Percentiles rank a stretch among this genome's conserved stretches.
These are phyloP conservation scores for Drosophila ercepeae DNA, from an alignment of 1,140 invertebrate genomes.

Conservation along the genomic window DNA sequence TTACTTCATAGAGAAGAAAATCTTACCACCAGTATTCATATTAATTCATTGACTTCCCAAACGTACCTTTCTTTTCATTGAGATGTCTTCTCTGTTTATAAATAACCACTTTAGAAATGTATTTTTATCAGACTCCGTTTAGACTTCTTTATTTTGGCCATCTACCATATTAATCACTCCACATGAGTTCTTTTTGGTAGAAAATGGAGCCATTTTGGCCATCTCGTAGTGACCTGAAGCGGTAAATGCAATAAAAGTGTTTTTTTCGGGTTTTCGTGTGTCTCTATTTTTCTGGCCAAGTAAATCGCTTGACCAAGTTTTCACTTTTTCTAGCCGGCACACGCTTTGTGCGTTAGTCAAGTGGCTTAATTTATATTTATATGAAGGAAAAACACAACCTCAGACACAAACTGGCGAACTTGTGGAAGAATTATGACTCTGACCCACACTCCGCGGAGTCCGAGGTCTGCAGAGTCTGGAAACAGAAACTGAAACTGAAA, in stretches of 20 bases:
- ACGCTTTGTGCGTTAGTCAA: slow-evolving; percentile 66
- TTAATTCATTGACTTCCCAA: too few species aligned
- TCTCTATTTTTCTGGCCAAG: slow-evolving; percentile 25
- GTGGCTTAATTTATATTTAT: slow-evolving; percentile 81
- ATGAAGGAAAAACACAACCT: slow-evolving; percentile 57
- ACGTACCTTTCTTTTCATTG: slow-evolving; percentile 43
- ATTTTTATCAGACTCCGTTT: slow-evolving; percentile 9
- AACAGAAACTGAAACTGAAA: too few species aligned
- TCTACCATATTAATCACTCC: slow-evolving; percentile 76
- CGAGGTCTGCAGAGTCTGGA: slow-evolving; percentile 1
- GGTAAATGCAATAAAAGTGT: slow-evolving; percentile 44
- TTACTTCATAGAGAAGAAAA: too few species aligned
- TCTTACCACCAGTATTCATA: too few species aligned
- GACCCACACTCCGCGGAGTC: slow-evolving; percentile 62
- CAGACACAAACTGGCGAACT: slow-evolving; percentile 61
- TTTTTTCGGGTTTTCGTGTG: slow-evolving; percentile 11
- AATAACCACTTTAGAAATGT: slow-evolving; percentile 33
- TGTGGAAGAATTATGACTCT: slow-evolving; percentile 78
- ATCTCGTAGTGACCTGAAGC: slow-evolving; percentile 33
- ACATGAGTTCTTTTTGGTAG: slow-evolving; percentile 71
- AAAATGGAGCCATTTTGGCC: slow-evolving; percentile 61
- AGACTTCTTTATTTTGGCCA: slow-evolving; percentile 53
- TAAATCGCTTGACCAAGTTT: slow-evolving; percentile 59
- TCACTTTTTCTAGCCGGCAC: slow-evolving; percentile 40
- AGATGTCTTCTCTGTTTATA: slow-evolving; percentile 49